Evolutionary conservation across 1,140 invertebrate species (phyloP), one percentile per base, ranked within the genome.

Genomic region (Zaprionus lachaisei): DNA sequence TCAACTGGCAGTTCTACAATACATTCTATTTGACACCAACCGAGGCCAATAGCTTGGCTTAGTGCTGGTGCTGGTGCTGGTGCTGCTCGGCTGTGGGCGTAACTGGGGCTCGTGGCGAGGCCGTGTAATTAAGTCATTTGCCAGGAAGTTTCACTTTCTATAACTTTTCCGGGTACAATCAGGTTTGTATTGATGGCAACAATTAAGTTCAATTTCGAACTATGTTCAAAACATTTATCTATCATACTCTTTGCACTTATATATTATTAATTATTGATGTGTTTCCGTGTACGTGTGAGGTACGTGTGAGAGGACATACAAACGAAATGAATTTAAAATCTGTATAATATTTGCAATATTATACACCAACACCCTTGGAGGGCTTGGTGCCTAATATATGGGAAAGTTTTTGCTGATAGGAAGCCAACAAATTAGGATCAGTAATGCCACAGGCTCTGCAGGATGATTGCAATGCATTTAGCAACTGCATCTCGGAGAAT

Each of bases 401-500:
- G 31, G 94, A 94, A n/a, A 95, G 90, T 65, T 93, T 94, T 68
- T 93, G 93, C 44, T 94, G 93, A 71, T 94, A 94, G 56, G 91
- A 91, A 62, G 93, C 93, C 80, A 94, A 92, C 38, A 93, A 92
- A 28, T 93, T 93, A 63, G 92, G 82, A 51, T 94, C 92, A 0
- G 93, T 83, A 31, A 94, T 83, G 31, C 93, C 93, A 15, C 92
- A 92, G 4, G 93, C 92, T 60, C 94, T 94, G 38, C 93, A 94
- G 22, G 94, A 94, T 34, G 98, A 94, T 81, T 97, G 96, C 78
- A 98, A 94, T 15, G 96, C 96, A 93, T 97, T 97, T 87, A 97
- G 95, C 91, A 98, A 97, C 91, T 98, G 97, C 80, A 97, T 93
- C 92, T 97, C 96, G 2, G 96, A 96, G 93, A 97, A 98, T 90